Evolutionary conservation across 2,797 vertebrate genomes (phyloP).

Genomic region (Australoheros facetus): DNA sequence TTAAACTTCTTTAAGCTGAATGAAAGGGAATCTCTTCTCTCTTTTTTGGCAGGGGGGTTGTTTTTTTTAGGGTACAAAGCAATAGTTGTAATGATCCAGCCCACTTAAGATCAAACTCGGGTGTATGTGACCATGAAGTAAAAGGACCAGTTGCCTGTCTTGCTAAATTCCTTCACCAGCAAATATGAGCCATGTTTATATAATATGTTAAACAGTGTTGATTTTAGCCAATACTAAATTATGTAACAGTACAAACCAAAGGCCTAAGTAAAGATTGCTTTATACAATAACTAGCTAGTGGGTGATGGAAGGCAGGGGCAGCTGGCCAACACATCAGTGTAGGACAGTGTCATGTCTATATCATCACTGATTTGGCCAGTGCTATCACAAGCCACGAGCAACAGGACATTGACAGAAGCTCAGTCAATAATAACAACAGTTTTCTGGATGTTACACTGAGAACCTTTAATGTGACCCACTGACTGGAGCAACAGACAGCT

Average conservation of each 20-base stretch:
- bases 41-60: not conserved
- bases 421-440: not conserved
- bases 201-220: not conserved
- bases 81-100: too few species aligned
- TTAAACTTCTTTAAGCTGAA: not conserved
- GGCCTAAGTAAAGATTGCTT: not conserved
- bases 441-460: not conserved
- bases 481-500: slow-evolving; percentile 18
- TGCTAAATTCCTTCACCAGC: not conserved
- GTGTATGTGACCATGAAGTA: too few species aligned
- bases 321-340: not conserved
- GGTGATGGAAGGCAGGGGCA: not conserved
- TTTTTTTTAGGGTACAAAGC: not conserved
- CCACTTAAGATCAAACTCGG: not conserved
- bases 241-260: not conserved
- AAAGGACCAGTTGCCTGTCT: not conserved
- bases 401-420: not conserved
- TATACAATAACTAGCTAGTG: not conserved
- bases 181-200: not conserved
- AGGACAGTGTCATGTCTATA: not conserved
- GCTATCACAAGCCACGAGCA: not conserved
- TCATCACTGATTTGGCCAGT: not conserved
- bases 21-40: not conserved
- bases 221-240: not conserved
- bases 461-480: not conserved